A percentile compares a stretch with the other conserved stretches of the same genome.
Conservation (phyloP, 2,888 invertebrate genomes). For the Athalia rosae region DNA sequence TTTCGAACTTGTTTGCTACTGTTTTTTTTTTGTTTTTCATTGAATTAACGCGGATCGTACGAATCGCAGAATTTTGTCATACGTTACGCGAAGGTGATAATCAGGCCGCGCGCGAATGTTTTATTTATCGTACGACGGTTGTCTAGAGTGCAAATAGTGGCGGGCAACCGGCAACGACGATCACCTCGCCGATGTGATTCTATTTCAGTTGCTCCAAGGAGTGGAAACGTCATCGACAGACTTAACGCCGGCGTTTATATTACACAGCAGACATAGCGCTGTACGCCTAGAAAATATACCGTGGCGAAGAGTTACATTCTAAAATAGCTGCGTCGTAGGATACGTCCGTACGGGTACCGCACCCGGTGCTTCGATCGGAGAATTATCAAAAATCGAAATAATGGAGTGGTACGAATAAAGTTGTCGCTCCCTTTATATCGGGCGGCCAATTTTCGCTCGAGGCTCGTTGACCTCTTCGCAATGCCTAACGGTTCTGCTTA, state of each 20-base stretch:
- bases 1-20: too few relatives aligned
- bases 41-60: too few relatives aligned
- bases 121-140: background rate
- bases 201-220: constrained; percentile 35
- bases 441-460: too few relatives aligned
- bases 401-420: background rate
- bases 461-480: too few relatives aligned
- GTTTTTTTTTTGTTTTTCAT: background rate
- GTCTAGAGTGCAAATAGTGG: background rate
- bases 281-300: background rate
- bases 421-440: too few relatives aligned
- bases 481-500: too few relatives aligned
- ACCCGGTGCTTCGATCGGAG: too few relatives aligned
- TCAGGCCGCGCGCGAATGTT: too few relatives aligned
- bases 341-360: background rate
- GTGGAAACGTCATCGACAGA: constrained; percentile 46
- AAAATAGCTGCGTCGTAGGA: constrained; percentile 10
- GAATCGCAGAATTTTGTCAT: too few relatives aligned
- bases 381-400: background rate
- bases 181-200: background rate
- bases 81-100: too few relatives aligned
- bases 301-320: background rate
- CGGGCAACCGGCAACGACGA: background rate
- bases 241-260: constrained; percentile 34
- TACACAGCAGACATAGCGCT: background rate